These are phyloP conservation scores for Enteromius paludinosus DNA, from an alignment of 2,797 vertebrate species.

Conservation along the genomic window DNA sequence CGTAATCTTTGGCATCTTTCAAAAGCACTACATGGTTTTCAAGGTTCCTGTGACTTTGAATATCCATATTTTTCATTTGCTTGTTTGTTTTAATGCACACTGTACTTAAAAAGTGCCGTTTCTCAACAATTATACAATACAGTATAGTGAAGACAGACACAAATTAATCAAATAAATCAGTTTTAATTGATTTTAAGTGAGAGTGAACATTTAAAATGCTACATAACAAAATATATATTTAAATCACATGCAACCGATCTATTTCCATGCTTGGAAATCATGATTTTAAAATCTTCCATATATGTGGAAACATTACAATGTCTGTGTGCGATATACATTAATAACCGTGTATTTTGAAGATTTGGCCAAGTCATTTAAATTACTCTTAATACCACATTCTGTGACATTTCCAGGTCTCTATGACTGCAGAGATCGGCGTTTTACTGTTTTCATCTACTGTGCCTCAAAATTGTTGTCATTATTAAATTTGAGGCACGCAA, in stretches of 20 bases:
- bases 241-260: background rate
- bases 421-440: background rate
- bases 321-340: background rate
- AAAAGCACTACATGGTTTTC: background rate
- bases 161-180: background rate
- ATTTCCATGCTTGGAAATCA: background rate
- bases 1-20: background rate
- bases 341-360: background rate
- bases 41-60: background rate
- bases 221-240: background rate
- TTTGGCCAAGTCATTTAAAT: background rate
- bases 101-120: background rate
- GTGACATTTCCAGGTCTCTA: background rate
- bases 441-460: background rate
- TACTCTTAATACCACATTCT: background rate
- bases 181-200: background rate
- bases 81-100: background rate
- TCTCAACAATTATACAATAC: background rate
- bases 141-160: background rate
- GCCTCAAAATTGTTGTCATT: background rate
- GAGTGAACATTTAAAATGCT: background rate
- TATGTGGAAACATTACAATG: background rate
- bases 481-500: background rate
- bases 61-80: background rate
- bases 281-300: background rate